Evolutionary conservation across 2,113 vertebrate species (phyloP).

Genomic region (Pteronura brasiliensis): DNA sequence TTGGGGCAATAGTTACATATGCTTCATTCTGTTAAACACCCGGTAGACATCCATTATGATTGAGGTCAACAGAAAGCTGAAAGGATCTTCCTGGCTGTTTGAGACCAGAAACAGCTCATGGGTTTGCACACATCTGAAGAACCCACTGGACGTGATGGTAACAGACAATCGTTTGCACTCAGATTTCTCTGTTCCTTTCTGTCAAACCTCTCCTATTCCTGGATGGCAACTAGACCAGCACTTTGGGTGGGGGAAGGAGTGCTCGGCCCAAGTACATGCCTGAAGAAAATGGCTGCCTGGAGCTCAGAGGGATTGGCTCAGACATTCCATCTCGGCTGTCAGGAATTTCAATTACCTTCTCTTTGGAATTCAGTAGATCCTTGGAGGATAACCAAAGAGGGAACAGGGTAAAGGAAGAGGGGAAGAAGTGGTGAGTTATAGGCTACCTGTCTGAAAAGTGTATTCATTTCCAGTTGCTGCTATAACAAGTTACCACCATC

Average conservation of each 20-base stretch:
- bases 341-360: not conserved
- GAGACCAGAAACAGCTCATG: not conserved
- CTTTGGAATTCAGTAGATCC: not conserved
- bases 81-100: not conserved
- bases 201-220: not conserved
- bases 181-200: slow-evolving; percentile 23
- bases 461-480: not conserved
- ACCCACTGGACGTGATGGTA: not conserved
- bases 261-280: not conserved
- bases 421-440: not conserved
- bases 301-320: not conserved
- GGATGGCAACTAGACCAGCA: not conserved
- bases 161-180: not conserved
- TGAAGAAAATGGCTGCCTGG: not conserved
- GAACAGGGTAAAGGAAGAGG: not conserved
- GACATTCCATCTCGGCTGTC: too few relatives aligned
- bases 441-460: not conserved
- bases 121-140: not conserved
- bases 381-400: not conserved
- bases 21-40: not conserved
- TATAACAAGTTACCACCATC: not conserved
- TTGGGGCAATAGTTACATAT: not conserved
- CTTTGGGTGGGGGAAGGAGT: not conserved
- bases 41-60: not conserved
- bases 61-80: slow-evolving; percentile 9